These are phyloP conservation scores for Procavia capensis DNA, from an alignment of 2,113 vertebrate genomes.

Conservation along the genomic window DNA sequence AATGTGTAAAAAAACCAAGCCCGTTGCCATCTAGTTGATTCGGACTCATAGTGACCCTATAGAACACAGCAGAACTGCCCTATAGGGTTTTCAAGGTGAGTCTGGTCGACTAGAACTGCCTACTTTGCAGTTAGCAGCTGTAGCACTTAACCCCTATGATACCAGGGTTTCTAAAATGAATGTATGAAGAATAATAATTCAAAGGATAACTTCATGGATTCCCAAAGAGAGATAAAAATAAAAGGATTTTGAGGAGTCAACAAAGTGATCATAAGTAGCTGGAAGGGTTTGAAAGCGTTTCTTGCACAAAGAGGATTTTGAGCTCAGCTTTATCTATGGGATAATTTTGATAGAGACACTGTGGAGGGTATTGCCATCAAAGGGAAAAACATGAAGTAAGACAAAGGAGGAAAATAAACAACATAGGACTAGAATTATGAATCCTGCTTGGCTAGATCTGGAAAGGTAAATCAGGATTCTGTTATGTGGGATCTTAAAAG, in stretches of 20 bases:
- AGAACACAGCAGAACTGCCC: too few relatives aligned
- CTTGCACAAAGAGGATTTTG: not conserved
- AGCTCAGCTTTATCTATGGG: not conserved
- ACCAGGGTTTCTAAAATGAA: not conserved
- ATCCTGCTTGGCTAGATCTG: not conserved
- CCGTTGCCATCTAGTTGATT: too few relatives aligned
- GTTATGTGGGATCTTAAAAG: not conserved
- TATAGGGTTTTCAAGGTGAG: too few relatives aligned
- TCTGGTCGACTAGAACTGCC: too few relatives aligned
- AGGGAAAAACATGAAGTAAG: not conserved
- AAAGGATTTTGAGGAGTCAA: not conserved
- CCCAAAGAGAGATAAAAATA: not conserved
- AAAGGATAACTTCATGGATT: not conserved
- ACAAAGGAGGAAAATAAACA: not conserved
- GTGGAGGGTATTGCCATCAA: not conserved
- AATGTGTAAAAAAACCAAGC: not conserved
- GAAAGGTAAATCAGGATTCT: not conserved
- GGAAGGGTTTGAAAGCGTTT: not conserved
- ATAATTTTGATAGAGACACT: conserved; percentile 22
- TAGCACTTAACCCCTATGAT: too few relatives aligned
- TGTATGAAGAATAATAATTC: not conserved
- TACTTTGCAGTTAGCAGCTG: too few relatives aligned
- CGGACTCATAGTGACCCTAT: too few relatives aligned
- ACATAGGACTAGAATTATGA: not conserved
- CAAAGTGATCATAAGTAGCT: not conserved